Evolutionary conservation across 1,140 invertebrate species (phyloP).

Genomic region (Leptoteleia sp.): DNA sequence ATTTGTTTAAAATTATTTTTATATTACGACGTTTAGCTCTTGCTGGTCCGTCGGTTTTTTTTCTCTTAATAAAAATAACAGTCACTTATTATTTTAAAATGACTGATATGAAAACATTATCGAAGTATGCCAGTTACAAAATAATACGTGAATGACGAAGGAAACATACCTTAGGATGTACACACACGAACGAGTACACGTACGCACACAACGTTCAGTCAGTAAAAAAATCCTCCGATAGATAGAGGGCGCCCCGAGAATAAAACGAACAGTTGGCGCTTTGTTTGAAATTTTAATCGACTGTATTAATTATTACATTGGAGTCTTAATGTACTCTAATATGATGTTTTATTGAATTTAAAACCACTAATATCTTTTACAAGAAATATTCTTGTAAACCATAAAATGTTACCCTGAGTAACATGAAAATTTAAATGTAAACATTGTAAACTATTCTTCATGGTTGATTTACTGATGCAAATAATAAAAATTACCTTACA

Average conservation of each 20-base stretch:
- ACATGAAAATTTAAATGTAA: no score
- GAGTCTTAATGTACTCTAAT: no score
- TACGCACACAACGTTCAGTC: not conserved
- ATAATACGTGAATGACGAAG: conserved; percentile 46
- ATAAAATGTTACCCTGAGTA: no score
- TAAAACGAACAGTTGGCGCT: not conserved
- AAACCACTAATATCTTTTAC: no score
- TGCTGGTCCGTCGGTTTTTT: not conserved
- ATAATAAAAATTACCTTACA: no score
- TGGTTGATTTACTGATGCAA: no score
- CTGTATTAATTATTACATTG: no score
- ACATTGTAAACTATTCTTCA: no score
- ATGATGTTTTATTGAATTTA: no score
- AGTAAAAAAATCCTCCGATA: conserved; percentile 18
- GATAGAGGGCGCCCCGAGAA: conserved; percentile 12
- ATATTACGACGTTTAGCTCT: not conserved
- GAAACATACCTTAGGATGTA: conserved; percentile 46
- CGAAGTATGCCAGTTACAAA: conserved; percentile 38
- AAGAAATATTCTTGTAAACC: no score
- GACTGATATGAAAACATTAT: conserved; percentile 7
- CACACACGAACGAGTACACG: conserved; percentile 21
- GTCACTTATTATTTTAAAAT: conserved; percentile 15
- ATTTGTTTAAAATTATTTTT: conserved; percentile 35
- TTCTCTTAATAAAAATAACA: conserved; percentile 9
- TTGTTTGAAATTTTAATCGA: not conserved